These are phyloP conservation scores for Pterois miles DNA, from an alignment of 2,797 vertebrate species.

Conservation along the genomic window DNA sequence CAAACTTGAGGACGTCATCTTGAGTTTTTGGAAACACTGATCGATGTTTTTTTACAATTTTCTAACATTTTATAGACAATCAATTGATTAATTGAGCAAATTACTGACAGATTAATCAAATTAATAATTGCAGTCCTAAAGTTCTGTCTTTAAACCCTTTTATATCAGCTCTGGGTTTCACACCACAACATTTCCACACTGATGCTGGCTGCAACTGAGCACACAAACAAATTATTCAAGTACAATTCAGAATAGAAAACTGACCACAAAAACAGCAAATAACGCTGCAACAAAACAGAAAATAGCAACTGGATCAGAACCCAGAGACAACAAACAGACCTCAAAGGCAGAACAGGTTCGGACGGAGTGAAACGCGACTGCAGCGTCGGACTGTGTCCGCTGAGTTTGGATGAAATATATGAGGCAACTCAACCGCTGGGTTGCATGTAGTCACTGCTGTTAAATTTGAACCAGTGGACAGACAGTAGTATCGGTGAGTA, in stretches of 20 bases:
- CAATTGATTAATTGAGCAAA: too few relatives aligned
- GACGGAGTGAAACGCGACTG: background rate
- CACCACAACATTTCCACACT: background rate
- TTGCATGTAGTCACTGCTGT: background rate
- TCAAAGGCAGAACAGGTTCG: background rate
- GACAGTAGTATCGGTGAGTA: background rate
- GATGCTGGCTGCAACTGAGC: background rate
- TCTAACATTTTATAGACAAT: too few relatives aligned
- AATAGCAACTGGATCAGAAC: slow-evolving; percentile 14
- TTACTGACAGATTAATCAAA: too few relatives aligned
- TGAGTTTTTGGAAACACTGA: too few relatives aligned
- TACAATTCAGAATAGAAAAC: slow-evolving; percentile 9
- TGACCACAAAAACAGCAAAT: background rate
- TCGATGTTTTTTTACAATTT: too few relatives aligned
- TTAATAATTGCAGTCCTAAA: background rate
- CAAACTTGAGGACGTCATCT: too few relatives aligned
- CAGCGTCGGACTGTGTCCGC: background rate
- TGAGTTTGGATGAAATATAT: background rate
- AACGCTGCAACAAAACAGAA: background rate
- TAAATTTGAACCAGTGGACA: slow-evolving; percentile 1
- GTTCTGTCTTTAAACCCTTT: background rate
- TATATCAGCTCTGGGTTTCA: background rate
- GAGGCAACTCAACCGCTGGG: background rate
- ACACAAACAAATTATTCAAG: slow-evolving; percentile 26
- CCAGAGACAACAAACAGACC: slow-evolving; percentile 16